Evolutionary conservation across 1,140 invertebrate species (phyloP).

Genomic region (Cyphomyrmex costatus): DNA sequence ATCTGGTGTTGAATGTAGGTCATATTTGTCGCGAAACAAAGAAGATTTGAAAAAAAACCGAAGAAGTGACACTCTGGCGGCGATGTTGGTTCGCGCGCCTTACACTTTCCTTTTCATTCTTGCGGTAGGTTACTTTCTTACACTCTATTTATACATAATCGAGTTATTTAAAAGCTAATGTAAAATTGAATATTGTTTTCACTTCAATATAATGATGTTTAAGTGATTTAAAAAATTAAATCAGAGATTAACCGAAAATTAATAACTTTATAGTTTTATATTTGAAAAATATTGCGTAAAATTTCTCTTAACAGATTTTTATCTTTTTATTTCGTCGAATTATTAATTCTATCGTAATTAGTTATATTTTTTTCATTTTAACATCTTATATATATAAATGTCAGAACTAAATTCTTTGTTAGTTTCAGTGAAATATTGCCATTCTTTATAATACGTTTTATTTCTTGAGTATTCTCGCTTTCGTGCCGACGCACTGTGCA

Average conservation of each 20-base stretch:
- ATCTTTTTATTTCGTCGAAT: background rate
- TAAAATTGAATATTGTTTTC: background rate
- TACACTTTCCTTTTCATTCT: background rate
- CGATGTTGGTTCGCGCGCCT: constrained; percentile 51
- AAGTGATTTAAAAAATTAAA: background rate
- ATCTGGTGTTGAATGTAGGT: constrained; percentile 19
- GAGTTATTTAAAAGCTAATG: background rate
- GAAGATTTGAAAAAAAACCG: constrained; percentile 28
- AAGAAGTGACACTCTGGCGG: background rate
- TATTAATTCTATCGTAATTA: background rate
- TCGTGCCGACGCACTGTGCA: background rate
- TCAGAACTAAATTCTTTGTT: background rate
- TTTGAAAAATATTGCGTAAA: background rate
- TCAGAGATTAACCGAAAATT: background rate
- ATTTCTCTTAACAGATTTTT: background rate
- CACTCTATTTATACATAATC: background rate
- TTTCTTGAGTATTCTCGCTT: constrained; percentile 39
- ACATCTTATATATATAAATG: background rate
- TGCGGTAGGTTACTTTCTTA: constrained; percentile 8
- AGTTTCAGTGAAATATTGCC: background rate
- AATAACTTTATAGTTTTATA: background rate
- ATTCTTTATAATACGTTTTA: constrained; percentile 39
- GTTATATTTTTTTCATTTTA: background rate
- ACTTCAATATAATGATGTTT: background rate
- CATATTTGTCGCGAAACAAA: constrained; percentile 2